Base-by-base conservation (phyloP, 2,797 vertebrate species). In the Gambusia yucatana region DNA sequence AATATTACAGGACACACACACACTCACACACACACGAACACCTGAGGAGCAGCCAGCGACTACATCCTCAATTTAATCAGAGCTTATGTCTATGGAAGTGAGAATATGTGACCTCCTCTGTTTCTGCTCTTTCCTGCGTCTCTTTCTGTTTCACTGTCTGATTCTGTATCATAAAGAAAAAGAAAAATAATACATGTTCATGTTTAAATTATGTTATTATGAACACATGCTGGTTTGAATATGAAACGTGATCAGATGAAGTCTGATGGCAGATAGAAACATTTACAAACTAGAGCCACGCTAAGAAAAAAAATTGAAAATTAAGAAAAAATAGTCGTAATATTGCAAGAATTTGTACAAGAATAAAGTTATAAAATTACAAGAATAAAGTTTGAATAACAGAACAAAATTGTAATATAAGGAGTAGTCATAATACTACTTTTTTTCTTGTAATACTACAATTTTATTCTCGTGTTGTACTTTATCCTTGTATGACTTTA, bases 21-120 rank as follows among this genome's bases (percentile, higher is more conserved):
- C 72, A 59, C 6, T 39, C 77, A 80, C 86, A 80, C 71, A 55
- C 77, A 75, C 77, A 79, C 75, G 79, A 39, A 57, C 81, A 90
- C 78, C 88, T 91, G 89, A 89, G 88, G 77, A 86, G 83, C 75
- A 2, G 83, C 84, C 89, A 85, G 88, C 83, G 4, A 88, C 90
- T 89, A 89, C 93, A 94, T 92, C 93, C 90, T 94, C 92, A 94
- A 93, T 95, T 94, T 94, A 94, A 95, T 94, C 91, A 92, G 82
- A 85, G 87, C 84, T 94, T 90, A 94, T 93, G 92, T 94, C 93
- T 93, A 92, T 91, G 91, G 91, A 94, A 92, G 93, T 89, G 87
- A 92, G 88, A 93, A 93, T 93, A 92, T 94, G 94, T 91, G 94
- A 93, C 92, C 91, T 89, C 90, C 80, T 90, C 82, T 87, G 86